These are phyloP conservation scores for Stratiolaelaps scimitus DNA, from an alignment of 1,140 invertebrate genomes.

Conservation along the genomic window DNA sequence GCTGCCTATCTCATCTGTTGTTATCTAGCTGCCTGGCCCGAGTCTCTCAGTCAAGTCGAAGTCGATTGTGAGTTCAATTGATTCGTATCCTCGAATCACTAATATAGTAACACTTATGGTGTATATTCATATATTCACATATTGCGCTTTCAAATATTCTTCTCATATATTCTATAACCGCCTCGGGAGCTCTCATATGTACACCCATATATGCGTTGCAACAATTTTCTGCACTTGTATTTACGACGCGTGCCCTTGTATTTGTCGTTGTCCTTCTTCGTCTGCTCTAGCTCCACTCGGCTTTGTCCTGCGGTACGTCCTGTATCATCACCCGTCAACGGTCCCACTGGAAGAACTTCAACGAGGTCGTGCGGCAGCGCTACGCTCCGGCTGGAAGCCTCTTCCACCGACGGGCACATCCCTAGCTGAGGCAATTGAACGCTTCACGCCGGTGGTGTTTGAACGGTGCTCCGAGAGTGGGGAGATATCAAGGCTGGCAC, in stretches of 20 bases:
- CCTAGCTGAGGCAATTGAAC: constrained; percentile 7
- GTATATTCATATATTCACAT: background rate
- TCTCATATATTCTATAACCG: no score
- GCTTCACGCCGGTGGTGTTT: constrained; percentile 3
- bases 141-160: no score
- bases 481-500: background rate
- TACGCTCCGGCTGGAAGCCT: constrained; percentile 4
- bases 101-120: background rate
- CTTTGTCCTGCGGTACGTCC: constrained; percentile 14
- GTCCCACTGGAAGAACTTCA: constrained; percentile 17
- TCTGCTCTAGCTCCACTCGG: constrained; percentile 1
- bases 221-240: no score
- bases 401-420: background rate
- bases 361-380: background rate
- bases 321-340: constrained; percentile 10
- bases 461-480: background rate
- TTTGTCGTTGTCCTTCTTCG: no score
- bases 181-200: no score
- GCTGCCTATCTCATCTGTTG: constrained; percentile 17
- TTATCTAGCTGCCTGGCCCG: constrained; percentile 3
- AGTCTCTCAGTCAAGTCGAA: background rate
- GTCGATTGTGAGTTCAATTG: constrained; percentile 23
- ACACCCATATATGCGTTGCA: no score
- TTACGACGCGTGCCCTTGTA: no score
- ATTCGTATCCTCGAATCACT: background rate